Evolutionary conservation across 1,140 invertebrate species (phyloP), one percentile per base, ranked within the genome.

Genomic region (Medauroidea extradentata): DNA sequence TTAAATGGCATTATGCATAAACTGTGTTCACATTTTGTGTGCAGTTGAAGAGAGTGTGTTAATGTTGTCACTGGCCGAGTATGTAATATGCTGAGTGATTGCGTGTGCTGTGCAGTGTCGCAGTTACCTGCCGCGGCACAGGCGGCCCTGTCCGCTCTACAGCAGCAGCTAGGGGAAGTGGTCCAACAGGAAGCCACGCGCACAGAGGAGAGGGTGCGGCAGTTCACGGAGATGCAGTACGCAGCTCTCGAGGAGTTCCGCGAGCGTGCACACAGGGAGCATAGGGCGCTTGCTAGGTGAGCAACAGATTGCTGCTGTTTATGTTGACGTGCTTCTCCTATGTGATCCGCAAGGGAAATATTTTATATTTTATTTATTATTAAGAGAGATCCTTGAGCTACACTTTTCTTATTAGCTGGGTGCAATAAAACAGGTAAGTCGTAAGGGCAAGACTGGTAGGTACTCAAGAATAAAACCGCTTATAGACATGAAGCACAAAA

Each of bases 141-240:
- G 67, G 63, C 71, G 34, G 67, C 73, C 42, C 66, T 81, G 54
- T 70, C 67, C 49, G 71, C 70, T 57, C 64, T 83, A 24, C 78
- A 80, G 56, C 77, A 79, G 61, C 73, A 78, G 48, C 67, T 78
- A 13, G 71, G 75, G 29, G 75, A 79, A 64, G 72, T 69, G 58
- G 67, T 82, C 16, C 76, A 77, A 55, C 68, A 69, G 19, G 72
- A 81, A 70, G 67, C 72, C 57, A 57, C 65, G 21, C 60, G 66
- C n/a, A 72, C 76, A 46, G 80, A 82, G 63, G 74, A 81, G 61
- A 76, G 73, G 66, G 79, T 83, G 59, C 73, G 75, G 46, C 62
- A 66, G 49, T 83, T 72, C 57, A 77, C 77, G 13, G 73, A 77
- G 38, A 69, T 81, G 53, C 79, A 82, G 59, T 77, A 79, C 72